A percentile compares a stretch with the other conserved stretches of the same genome.
Conservation (phyloP, 2,113 vertebrate species). For the Peromyscus leucopus region DNA sequence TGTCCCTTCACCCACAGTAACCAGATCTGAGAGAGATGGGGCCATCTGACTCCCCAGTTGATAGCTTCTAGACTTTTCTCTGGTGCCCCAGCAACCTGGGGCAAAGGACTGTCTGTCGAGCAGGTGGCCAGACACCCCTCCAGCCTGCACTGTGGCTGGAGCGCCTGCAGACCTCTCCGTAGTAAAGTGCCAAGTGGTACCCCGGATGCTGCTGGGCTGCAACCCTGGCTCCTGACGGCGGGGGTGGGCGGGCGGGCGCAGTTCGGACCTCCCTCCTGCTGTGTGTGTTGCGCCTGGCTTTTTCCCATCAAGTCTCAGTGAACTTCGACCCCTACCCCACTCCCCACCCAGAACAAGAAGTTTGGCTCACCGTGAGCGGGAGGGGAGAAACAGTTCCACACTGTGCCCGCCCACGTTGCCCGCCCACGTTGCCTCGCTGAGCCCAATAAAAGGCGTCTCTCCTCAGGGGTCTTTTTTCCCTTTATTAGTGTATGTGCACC, state of each 20-base stretch:
- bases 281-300: background rate
- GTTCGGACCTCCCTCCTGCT: background rate
- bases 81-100: background rate
- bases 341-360: background rate
- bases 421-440: background rate
- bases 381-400: background rate
- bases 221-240: background rate
- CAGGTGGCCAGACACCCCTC: background rate
- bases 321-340: background rate
- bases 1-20: background rate
- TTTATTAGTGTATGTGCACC: background rate
- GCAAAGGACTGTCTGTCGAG: background rate
- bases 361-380: background rate
- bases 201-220: background rate
- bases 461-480: constrained; percentile 1
- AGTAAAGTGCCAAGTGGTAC: background rate
- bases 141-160: background rate
- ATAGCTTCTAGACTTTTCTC: background rate
- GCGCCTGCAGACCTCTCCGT: background rate
- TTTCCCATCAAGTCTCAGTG: background rate
- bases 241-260: accelerated
- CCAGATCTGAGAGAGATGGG: background rate
- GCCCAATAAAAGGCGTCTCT: background rate
- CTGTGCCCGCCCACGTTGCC: background rate
- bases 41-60: background rate